Evolutionary conservation across 2,888 invertebrate genomes (phyloP).

Genomic region (Callyntrura sp.): DNA sequence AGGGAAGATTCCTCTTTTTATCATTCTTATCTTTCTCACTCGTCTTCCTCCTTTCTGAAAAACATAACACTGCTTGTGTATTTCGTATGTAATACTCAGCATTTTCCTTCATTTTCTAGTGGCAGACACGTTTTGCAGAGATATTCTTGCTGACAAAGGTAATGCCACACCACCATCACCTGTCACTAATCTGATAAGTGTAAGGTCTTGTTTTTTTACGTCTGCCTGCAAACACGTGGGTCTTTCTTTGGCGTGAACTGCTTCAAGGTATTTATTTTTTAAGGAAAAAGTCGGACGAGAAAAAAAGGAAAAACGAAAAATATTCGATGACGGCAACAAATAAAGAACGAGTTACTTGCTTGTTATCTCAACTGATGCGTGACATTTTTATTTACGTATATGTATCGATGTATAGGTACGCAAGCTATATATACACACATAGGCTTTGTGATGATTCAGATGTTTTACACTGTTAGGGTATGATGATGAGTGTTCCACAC

Average conservation of each 20-base stretch:
- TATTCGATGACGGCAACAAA: slow-evolving; percentile 60
- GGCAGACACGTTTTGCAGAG: neutral
- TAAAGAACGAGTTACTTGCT: slow-evolving; percentile 57
- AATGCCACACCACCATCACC: slow-evolving; percentile 41
- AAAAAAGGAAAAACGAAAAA: slow-evolving; percentile 5
- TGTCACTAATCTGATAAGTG: slow-evolving; percentile 48
- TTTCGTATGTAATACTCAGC: neutral
- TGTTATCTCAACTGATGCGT: slow-evolving; percentile 63
- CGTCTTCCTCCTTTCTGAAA: neutral
- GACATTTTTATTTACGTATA: slow-evolving; percentile 29
- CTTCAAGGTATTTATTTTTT: neutral
- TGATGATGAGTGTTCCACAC: slow-evolving; percentile 10
- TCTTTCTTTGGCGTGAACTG: neutral
- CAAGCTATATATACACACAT: neutral
- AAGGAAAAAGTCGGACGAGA: neutral
- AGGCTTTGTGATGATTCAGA: neutral
- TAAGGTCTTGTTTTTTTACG: neutral
- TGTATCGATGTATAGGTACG: neutral
- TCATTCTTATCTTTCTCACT: neutral
- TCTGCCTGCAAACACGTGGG: neutral
- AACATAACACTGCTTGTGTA: neutral
- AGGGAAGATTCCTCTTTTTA: neutral
- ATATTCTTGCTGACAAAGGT: slow-evolving; percentile 6
- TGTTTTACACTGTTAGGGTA: neutral
- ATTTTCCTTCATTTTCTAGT: neutral